phyloP scores from a whole-genome alignment of 2,888 invertebrate species.

The Ashinkailepas kermadecensis region DNA sequence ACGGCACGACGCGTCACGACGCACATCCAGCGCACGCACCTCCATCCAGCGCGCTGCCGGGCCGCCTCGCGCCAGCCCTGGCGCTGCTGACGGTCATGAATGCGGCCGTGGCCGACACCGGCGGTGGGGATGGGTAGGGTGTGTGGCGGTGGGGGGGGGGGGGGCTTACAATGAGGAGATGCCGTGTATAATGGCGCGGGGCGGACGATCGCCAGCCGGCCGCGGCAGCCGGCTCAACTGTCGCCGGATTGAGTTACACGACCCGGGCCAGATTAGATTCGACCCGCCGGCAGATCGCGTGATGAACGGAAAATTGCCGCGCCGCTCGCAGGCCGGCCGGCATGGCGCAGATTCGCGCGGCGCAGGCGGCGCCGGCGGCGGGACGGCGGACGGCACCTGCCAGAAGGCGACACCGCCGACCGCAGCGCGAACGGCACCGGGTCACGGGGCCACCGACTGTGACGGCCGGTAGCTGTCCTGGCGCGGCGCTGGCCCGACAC shows the following conservation, averaged over 20 bases:
- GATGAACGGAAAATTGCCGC: slow-evolving; percentile 8
- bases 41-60: too few species aligned
- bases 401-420: too few species aligned
- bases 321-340: neutral
- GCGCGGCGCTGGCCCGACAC: too few species aligned
- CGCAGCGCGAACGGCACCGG: too few species aligned
- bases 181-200: neutral
- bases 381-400: too few species aligned
- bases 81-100: neutral
- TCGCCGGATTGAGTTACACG: slow-evolving; percentile 9
- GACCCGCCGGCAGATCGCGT: neutral
- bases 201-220: neutral
- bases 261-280: neutral
- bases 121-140: neutral
- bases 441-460: too few species aligned
- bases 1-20: too few species aligned
- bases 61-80: neutral
- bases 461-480: too few species aligned
- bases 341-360: too few species aligned
- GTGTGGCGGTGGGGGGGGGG: neutral
- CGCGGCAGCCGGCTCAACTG: neutral
- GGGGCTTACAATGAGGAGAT: slow-evolving; percentile 14
- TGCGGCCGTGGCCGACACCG: neutral
- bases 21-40: too few species aligned
- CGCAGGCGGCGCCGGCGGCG: too few species aligned